Conservation (phyloP, 1,140 invertebrate genomes). For the Augochlora pura region DNA sequence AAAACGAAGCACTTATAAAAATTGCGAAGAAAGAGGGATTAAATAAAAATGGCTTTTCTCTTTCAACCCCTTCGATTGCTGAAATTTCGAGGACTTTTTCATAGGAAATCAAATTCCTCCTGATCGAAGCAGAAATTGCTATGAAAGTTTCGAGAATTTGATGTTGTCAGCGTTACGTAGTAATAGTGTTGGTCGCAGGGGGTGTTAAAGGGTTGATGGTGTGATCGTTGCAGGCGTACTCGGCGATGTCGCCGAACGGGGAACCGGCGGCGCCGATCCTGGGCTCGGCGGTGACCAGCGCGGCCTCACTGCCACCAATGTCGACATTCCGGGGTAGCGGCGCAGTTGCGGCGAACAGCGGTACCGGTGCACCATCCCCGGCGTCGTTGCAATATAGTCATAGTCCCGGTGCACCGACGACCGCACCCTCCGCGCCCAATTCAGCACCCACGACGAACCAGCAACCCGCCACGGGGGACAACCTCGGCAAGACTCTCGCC, state of each 20-base stretch:
- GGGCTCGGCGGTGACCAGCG: conserved; percentile 82
- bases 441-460: conserved; percentile 80
- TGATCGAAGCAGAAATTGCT: no score
- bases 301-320: conserved; percentile 93
- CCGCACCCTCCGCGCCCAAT: conserved; percentile 76
- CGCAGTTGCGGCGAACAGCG: conserved; percentile 76
- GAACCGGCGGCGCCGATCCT: conserved; percentile 78
- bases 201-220: conserved; percentile 17
- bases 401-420: conserved; percentile 79
- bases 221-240: conserved; percentile 81
- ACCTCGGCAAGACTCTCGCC: conserved; percentile 89
- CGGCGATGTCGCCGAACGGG: conserved; percentile 82
- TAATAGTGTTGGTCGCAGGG: no score
- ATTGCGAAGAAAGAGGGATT: no score
- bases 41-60: no score
- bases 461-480: conserved; percentile 84
- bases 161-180: no score
- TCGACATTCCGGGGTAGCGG: conserved; percentile 90
- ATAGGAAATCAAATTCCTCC: no score
- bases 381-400: conserved; percentile 81
- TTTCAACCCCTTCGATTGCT: no score
- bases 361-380: conserved; percentile 82
- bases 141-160: no score
- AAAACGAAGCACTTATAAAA: no score
- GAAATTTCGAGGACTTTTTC: no score